A percentile compares a stretch with the other conserved stretches of the same genome.
These are phyloP conservation scores for Crematogaster levior DNA, from an alignment of 2,888 invertebrate species.

Conservation along the genomic window DNA sequence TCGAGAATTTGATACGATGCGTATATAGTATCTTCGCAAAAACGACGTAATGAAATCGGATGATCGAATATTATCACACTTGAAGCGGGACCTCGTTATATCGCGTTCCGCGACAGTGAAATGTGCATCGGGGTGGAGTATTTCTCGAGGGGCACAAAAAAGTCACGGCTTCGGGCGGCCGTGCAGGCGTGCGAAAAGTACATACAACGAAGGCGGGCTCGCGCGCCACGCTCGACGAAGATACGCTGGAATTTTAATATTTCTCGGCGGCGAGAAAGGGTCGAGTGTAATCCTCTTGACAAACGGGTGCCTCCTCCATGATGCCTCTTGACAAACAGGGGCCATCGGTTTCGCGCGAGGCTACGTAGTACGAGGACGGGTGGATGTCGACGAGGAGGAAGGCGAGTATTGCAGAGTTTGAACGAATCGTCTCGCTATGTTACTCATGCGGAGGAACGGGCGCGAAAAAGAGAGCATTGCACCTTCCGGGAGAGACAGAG, in stretches of 20 bases:
- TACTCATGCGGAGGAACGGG: no score
- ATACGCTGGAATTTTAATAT: slow-evolving; percentile 81
- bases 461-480: no score
- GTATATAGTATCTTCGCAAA: not conserved
- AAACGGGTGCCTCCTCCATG: slow-evolving; percentile 79
- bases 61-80: slow-evolving; percentile 13
- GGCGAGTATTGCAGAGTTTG: slow-evolving; percentile 14
- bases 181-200: slow-evolving; percentile 47
- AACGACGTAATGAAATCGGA: slow-evolving; percentile 7
- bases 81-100: slow-evolving; percentile 12
- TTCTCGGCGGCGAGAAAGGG: slow-evolving; percentile 69
- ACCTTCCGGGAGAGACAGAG: not conserved
- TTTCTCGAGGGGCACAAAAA: slow-evolving; percentile 37
- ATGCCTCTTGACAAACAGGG: slow-evolving; percentile 82
- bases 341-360: slow-evolving; percentile 77
- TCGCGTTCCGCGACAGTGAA: slow-evolving; percentile 57
- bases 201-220: slow-evolving; percentile 35
- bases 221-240: slow-evolving; percentile 66
- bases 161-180: slow-evolving; percentile 14
- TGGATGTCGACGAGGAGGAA: not conserved
- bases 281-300: slow-evolving; percentile 79
- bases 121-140: slow-evolving; percentile 28
- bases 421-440: slow-evolving; percentile 52
- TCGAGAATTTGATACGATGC: not conserved
- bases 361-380: slow-evolving; percentile 27